A percentile compares a stretch with the other conserved stretches of the same genome.
Conservation (phyloP, 2,888 invertebrate genomes). For the Tachina fera region DNA sequence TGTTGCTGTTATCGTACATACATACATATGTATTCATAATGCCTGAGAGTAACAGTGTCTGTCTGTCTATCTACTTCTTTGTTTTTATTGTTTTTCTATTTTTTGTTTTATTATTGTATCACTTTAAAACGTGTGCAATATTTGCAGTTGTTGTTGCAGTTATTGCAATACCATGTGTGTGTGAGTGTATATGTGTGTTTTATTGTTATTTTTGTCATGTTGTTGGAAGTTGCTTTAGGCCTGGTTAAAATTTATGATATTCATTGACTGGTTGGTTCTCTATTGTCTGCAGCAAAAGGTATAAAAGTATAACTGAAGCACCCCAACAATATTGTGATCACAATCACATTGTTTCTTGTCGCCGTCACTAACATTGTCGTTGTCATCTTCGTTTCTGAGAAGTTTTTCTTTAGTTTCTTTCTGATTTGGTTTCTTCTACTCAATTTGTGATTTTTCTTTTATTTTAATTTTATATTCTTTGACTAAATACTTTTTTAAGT, state of each 20-base stretch:
- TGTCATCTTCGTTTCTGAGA: conserved; percentile 2
- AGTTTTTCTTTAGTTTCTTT: conserved; percentile 3
- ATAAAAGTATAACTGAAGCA: conserved; percentile 32
- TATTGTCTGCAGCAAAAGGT: conserved; percentile 49
- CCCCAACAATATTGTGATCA: conserved; percentile 49
- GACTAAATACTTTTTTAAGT: neutral
- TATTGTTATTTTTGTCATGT: conserved; percentile 58
- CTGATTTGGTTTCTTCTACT: conserved; percentile 31
- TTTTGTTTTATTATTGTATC: conserved; percentile 1
- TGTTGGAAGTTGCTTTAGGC: conserved; percentile 62
- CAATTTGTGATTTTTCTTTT: conserved; percentile 39
- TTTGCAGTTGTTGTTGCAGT: conserved; percentile 40
- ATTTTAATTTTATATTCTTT: neutral
- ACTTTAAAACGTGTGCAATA: conserved; percentile 49
- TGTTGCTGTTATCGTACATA: neutral
- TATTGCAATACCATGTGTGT: conserved; percentile 46
- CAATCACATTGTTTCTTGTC: conserved; percentile 35
- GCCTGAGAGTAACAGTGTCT: conserved; percentile 2
- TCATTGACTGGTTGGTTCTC: conserved; percentile 67
- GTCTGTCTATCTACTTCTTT: neutral
- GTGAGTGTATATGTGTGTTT: conserved; percentile 36
- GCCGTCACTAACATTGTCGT: conserved; percentile 7
- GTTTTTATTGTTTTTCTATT: neutral
- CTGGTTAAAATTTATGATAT: conserved; percentile 68
- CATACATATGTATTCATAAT: too few relatives aligned